Evolutionary conservation across 1,140 invertebrate genomes (phyloP), one percentile per base, ranked within the genome.

Genomic region (Lasioglossum baleicum): DNA sequence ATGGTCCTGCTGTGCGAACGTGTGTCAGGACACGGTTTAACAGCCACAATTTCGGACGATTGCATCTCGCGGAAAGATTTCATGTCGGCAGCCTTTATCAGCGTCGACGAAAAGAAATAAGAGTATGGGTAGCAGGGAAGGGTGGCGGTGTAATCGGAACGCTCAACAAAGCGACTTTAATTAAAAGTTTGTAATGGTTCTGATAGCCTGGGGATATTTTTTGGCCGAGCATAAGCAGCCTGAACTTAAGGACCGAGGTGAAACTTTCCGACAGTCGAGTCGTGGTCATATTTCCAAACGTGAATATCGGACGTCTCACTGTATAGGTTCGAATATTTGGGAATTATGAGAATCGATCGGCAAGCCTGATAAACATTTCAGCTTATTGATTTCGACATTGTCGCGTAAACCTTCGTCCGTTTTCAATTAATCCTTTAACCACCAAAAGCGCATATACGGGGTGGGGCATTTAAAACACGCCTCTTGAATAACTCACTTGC

Each of bases 121-220:
- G 0, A 42, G 40, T 26, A 44, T 3, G 56, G 22, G 42, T 5
- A 31, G 0, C n/a, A 64, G 69, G 31, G 56, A 74, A 78, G 71
- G 71, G 65, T 70, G 67, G 42, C 60, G 63, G 73, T 61, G 80
- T 53, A 51, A 44, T 53, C 61, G 61, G 42, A 60, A 63, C 53
- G 70, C 80, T 80, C 75, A 63, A 82, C 80, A 80, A 82, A 79
- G 72, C 75, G 68, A 68, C 72, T 82, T 86, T 86, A 80, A 85
- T 86, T 86, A 86, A 86, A 86, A 86, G 75, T 86, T 86, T 61
- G 56, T 65, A 40, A 53, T 75, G 65, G 73, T 48, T 60, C 53
- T 58, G 68, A 85, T 80, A 82, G 68, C 72, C 68, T 15, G 60
- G 40, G 64, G 63, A 80, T 83, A 80, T n/a, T 82, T 78, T 86